Percentiles rank a stretch among this genome's conserved stretches.
These are phyloP conservation scores for Liposcelis brunnea DNA, from an alignment of 2,888 invertebrate genomes.

Conservation along the genomic window DNA sequence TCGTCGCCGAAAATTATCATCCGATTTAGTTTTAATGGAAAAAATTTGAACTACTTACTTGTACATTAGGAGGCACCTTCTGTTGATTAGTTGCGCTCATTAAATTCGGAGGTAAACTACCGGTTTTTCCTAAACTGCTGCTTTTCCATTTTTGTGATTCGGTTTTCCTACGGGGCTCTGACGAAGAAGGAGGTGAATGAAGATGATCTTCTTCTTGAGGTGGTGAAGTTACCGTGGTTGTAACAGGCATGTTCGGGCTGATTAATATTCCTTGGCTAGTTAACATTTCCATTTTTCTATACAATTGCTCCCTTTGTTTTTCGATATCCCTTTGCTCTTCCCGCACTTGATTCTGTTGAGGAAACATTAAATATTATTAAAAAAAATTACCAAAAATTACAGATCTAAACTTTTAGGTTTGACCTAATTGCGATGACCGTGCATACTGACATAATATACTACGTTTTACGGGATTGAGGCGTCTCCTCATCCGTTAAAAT, in stretches of 20 bases:
- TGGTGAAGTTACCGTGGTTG: slow-evolving; percentile 21
- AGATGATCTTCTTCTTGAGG: slow-evolving; percentile 2
- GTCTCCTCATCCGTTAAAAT: too few species aligned
- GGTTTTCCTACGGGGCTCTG: slow-evolving; percentile 16
- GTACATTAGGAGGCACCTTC: slow-evolving; percentile 32
- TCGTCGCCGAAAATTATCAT: too few species aligned
- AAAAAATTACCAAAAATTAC: background rate
- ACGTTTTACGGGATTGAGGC: too few species aligned
- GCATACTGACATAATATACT: too few species aligned
- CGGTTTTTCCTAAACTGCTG: slow-evolving; percentile 16
- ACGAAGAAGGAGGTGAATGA: background rate
- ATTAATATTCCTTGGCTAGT: slow-evolving; percentile 55
- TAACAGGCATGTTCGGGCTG: slow-evolving; percentile 38
- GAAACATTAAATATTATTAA: slow-evolving; percentile 7
- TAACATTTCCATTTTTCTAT: slow-evolving; percentile 68
- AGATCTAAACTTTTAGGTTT: background rate
- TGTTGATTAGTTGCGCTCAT: slow-evolving; percentile 65
- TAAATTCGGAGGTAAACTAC: slow-evolving; percentile 46
- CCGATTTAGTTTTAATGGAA: background rate
- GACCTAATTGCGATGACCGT: too few species aligned
- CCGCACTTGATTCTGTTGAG: slow-evolving; percentile 39
- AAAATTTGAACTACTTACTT: slow-evolving; percentile 4
- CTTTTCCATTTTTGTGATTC: slow-evolving; percentile 20
- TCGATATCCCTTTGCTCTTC: slow-evolving; percentile 72
- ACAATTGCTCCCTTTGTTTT: slow-evolving; percentile 81